Percentiles rank a stretch among this genome's conserved stretches.
These are phyloP conservation scores for Protaetia brevitarsis DNA, from an alignment of 1,140 invertebrate genomes.

Conservation along the genomic window DNA sequence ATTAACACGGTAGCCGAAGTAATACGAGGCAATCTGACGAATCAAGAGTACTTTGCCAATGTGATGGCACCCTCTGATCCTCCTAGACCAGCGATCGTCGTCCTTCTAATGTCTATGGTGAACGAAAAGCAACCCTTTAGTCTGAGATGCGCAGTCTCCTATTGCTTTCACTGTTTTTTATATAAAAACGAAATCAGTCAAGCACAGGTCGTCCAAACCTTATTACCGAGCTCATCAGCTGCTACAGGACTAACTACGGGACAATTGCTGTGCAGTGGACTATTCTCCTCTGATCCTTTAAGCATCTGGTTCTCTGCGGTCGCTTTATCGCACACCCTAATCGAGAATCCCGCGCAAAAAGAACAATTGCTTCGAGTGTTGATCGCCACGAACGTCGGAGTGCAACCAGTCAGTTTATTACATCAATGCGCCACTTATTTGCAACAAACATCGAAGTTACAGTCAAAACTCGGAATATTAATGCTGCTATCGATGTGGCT, in stretches of 20 bases:
- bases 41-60: constrained; percentile 89
- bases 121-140: constrained; percentile 96
- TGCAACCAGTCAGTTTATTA: constrained; percentile 80
- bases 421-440: constrained; percentile 83
- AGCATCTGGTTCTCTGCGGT: constrained; percentile 98
- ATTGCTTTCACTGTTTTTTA: constrained; percentile 95
- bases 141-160: constrained; percentile 90
- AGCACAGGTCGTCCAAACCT: constrained; percentile 82
- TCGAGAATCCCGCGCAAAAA: constrained; percentile 87
- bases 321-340: constrained; percentile 84
- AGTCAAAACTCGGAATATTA: constrained; percentile 87
- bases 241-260: constrained; percentile 64
- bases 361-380: constrained; percentile 91
- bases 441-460: constrained; percentile 81
- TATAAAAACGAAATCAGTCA: constrained; percentile 92
- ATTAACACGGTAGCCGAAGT: constrained; percentile 95
- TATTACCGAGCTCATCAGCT: constrained; percentile 68
- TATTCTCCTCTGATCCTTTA: constrained; percentile 87
- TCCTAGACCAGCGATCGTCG: constrained; percentile 87
- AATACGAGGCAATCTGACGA: constrained; percentile 83
- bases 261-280: constrained; percentile 89
- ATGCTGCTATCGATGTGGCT: constrained; percentile 91
- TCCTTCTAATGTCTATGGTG: constrained; percentile 97
- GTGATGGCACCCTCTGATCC: constrained; percentile 92
- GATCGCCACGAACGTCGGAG: constrained; percentile 80